phyloP scores from a whole-genome alignment of 2,113 vertebrate genomes.

The Sitta europaea region DNA sequence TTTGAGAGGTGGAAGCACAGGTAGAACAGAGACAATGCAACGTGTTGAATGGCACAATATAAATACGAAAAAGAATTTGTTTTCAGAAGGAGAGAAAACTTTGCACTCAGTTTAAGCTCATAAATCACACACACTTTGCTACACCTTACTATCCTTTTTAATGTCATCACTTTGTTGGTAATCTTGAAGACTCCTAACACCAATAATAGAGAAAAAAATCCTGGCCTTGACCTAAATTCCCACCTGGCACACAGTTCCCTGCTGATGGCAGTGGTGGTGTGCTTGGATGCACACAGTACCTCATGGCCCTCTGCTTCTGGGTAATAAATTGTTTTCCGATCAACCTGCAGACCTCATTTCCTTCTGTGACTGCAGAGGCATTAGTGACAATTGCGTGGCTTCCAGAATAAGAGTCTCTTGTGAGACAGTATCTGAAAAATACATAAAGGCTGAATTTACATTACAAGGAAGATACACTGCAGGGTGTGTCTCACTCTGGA shows the following conservation, averaged over 20 bases:
- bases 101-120: neutral
- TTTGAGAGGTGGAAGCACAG: neutral
- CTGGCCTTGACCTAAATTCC: neutral
- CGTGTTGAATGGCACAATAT: neutral
- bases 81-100: neutral
- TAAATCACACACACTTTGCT: neutral
- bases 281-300: neutral
- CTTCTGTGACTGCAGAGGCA: neutral
- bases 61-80: neutral
- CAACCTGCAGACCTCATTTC: neutral
- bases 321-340: neutral
- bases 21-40: neutral
- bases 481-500: neutral
- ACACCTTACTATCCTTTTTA: neutral
- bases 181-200: neutral
- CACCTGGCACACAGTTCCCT: neutral
- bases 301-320: fast-evolving
- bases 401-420: neutral
- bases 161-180: neutral
- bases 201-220: neutral
- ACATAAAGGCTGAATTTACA: neutral
- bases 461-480: neutral
- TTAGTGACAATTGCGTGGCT: neutral
- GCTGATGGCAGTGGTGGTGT: neutral
- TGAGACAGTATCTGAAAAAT: neutral